Conservation (phyloP, 2,797 vertebrate genomes). For the Acridotheres tristis region DNA sequence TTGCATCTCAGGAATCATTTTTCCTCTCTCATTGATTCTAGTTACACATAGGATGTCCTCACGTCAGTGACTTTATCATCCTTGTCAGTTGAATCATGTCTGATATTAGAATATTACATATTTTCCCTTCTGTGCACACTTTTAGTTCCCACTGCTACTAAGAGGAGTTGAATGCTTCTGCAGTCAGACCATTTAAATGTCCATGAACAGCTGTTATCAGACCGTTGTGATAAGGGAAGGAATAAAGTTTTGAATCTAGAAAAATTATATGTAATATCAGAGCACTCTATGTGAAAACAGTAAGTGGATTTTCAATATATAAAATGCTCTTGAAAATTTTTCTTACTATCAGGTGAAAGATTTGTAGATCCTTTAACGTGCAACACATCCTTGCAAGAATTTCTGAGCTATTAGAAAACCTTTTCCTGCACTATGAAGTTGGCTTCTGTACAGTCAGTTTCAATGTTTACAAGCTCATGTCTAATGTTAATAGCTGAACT, state of each 20-base stretch:
- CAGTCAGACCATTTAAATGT: background rate
- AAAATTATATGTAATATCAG: background rate
- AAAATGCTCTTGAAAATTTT: background rate
- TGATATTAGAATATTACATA: background rate
- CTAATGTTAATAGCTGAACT: constrained; percentile 6
- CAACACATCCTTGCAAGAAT: background rate
- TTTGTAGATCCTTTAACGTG: background rate
- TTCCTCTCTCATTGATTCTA: background rate
- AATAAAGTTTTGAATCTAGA: background rate
- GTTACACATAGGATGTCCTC: background rate
- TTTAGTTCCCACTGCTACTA: background rate
- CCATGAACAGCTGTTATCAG: background rate
- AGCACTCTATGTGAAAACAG: background rate
- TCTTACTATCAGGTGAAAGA: background rate
- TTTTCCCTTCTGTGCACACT: background rate
- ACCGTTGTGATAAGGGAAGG: background rate
- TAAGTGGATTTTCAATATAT: background rate
- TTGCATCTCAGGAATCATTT: background rate
- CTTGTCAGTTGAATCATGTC: background rate
- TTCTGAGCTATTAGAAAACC: background rate
- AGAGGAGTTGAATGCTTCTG: background rate
- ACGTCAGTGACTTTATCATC: background rate
- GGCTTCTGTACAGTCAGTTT: background rate
- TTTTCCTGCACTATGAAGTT: background rate
- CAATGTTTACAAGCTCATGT: background rate